Base-by-base conservation (phyloP, 2,888 invertebrate genomes). In the Drosophila setosimentum region DNA sequence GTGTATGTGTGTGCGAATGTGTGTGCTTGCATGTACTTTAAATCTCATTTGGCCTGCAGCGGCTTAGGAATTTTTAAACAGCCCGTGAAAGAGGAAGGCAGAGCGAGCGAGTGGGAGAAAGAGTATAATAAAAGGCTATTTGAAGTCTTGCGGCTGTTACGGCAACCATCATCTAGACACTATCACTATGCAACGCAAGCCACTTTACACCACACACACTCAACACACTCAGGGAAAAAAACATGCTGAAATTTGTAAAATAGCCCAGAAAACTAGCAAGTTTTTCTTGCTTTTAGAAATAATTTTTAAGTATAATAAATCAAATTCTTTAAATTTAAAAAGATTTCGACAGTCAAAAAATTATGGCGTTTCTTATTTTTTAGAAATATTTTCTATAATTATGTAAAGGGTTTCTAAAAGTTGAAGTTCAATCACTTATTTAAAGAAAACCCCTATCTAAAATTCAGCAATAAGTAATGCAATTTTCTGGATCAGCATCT, bases 41-140 rank as follows among this genome's bases (percentile, higher is more conserved):
- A 91, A 87, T 89, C 90, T 83, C 80, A 84, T 89, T 89, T 91
- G 82, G 74, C 91, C 90, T 79, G 86, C 78, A 87, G 90, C 84
- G 76, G 65, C 79, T 75, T 69, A 81, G 72, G 74, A 81, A 81
- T 78, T 81, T 79, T 70, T 57, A 73, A 76, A 73, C 70, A 70
- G 59, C 24, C 64, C 50, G 60, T 54, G 33, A 45, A 58, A 65
- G 51, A 58, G 29, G 48, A 50, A 42, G 21, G 50, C 21, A 30
- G 24, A 55, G n/a, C 62, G 33, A 65, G 60, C 29, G 37, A 40
- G 67, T 27, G 67, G 24, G 29, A 18, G 24, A 30, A 58, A 54
- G 42, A 63, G 29, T 40, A 50, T 54, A 57, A 78, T 45, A 68
- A 67, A 62, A 64, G 68, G 50, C 51, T 72, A 65, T 68, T 78